Base-by-base conservation (phyloP, 2,888 invertebrate genomes). In the Cheilosia vernalis region DNA sequence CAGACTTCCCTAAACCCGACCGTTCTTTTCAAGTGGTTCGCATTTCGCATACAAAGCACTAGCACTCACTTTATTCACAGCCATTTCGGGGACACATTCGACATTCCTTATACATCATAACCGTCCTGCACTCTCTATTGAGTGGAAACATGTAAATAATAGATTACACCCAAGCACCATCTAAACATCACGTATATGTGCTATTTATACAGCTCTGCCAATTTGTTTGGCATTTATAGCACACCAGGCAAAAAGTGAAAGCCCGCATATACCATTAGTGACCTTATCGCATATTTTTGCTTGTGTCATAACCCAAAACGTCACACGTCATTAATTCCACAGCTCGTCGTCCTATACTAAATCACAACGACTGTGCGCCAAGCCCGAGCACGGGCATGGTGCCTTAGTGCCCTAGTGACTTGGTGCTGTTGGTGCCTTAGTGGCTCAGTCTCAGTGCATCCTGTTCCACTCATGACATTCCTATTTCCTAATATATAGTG, bases 271-370 rank as follows among this genome's bases (percentile, higher is more conserved):
- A 40, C 63, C 63, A 56, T 74, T 67, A 69, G 55, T 79, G 79
- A 83, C 79, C 79, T 79, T 83, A 79, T 79, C 73, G 73, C 56
- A 67, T 67, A 73, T 66, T 79, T 66, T 79, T 17, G 60, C 40
- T 40, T 60, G 69, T 74, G 79, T 79, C 83, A 79, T 84, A 84
- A 79, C 44, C 69, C 15, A 74, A 69, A 79, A 58, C 64, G 69
- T 69, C 79, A 79, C 79, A 84, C 83, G 51, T 74, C 83, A 74
- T 79, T 60, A 74, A 74, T 67, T 58, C 79, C 42, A 15, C 37
- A 63, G 15, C 10, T 42, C 19, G 6, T 42, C 24, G 6, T 42
- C 17, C 13, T 47, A 58, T 47, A 58, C 47, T 63, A 53, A 79
- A 73, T 74, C 73, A 63, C 76, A 74, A 80, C 19, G 49, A 58